Base-by-base conservation (phyloP, 2,888 invertebrate genomes). In the Helicoverpa assulta region DNA sequence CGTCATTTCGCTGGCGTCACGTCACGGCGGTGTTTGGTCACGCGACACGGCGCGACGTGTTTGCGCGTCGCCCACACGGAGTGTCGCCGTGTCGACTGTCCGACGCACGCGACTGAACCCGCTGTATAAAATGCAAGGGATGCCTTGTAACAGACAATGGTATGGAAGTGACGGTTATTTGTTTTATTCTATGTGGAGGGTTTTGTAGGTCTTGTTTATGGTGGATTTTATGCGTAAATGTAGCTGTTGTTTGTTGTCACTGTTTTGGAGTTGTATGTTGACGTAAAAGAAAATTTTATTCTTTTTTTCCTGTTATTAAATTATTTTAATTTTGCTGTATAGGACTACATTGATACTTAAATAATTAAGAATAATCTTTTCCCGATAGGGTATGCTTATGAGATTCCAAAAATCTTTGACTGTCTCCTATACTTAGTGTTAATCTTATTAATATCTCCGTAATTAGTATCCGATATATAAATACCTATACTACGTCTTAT, bases 21-120 rank as follows among this genome's bases (percentile, higher is more conserved):
- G 70, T 73, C 79, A 63, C 40, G 51, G 10, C 56, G 19, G 18
- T 70, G 82, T 80, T 70, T 70, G 79, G 57, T 54, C 54, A 53
- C 67, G 75, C 50, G 68, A 78, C 75, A 65, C 72, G 80, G 75
- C 75, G 60, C 69, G 82, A 83, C 82, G 70, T 84, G 84, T 83
- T 82, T 83, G 80, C 80, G 52, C 65, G 70, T 61, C 59, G 59
- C 43, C 69, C 59, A 77, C 80, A 78, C 78, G 59, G 59, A 51
- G 47, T 68, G 69, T 67, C 62, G 29, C 73, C 60, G 58, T 65
- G 74, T 67, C 67, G 53, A 19, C 67, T 75, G 71, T 78, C 72
- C 58, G 21, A 56, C 77, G 61, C 77, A 77, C 58, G 54, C 58
- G 16, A 54, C 55, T 19, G 26, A 56, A 21, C 55, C 40, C 37